phyloP scores from a whole-genome alignment of 2,888 invertebrate species.

The Stictocephala bisonia region DNA sequence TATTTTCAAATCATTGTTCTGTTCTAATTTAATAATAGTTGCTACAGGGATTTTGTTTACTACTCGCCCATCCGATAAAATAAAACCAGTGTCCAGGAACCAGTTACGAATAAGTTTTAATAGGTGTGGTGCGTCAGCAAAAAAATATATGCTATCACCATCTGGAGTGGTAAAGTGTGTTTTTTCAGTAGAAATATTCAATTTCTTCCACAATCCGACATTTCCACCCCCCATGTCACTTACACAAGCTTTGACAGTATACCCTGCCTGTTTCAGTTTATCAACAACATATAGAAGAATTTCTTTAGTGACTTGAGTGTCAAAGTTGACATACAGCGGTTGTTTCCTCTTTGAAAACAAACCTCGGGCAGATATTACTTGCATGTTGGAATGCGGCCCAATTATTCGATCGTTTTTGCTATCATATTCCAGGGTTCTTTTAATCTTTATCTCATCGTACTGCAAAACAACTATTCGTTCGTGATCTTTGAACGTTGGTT shows the following conservation, averaged over 20 bases:
- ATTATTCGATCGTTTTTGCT: background rate
- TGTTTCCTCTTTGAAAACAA: conserved; percentile 12
- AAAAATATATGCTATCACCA: no score
- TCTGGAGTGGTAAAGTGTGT: no score
- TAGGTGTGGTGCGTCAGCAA: no score
- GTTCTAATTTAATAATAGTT: no score
- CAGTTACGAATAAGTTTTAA: no score
- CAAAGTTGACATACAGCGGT: conserved; percentile 6
- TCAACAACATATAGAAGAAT: background rate
- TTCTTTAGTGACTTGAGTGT: conserved; percentile 10
- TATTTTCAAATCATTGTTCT: no score
- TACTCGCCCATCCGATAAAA: no score
- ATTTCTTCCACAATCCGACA: background rate
- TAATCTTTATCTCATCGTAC: conserved; percentile 25
- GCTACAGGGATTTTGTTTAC: no score
- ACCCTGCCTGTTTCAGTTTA: no score
- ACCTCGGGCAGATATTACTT: no score
- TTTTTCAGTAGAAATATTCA: background rate
- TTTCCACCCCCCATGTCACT: conserved; percentile 18
- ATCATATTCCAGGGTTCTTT: background rate
- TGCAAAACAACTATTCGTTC: background rate
- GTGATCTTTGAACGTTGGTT: background rate
- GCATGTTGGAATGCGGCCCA: background rate
- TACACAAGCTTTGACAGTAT: no score
- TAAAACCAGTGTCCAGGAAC: no score